Evolutionary conservation across 2,113 vertebrate genomes (phyloP).

Genomic region (Ploceus nigricollis): DNA sequence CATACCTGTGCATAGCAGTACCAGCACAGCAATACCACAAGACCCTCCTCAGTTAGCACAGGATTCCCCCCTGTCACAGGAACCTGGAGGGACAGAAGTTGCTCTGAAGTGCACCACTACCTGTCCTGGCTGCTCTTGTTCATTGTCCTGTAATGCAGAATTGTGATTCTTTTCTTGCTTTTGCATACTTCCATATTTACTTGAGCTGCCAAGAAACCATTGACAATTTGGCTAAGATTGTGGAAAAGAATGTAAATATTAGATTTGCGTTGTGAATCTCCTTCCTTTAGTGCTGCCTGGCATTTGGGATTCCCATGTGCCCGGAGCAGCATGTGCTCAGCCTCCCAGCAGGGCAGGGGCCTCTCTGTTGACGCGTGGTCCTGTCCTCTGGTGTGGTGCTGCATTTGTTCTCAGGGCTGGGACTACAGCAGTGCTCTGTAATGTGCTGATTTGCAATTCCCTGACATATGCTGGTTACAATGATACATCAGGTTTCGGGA

Average conservation of each 20-base stretch:
- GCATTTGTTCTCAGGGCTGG: neutral
- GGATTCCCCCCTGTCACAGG: rapidly evolving
- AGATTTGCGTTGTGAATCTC: neutral
- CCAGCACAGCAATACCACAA: rapidly evolving
- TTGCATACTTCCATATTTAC: neutral
- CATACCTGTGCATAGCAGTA: neutral
- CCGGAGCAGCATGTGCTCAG: neutral
- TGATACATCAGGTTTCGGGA: neutral
- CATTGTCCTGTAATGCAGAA: neutral
- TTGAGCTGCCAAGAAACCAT: neutral
- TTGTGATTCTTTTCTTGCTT: neutral
- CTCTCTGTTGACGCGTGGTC: neutral
- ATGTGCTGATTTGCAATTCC: constrained; percentile 49
- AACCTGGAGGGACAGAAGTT: neutral
- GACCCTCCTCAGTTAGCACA: neutral
- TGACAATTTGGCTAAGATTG: neutral
- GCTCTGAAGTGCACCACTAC: neutral
- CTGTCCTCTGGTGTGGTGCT: neutral
- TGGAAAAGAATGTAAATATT: neutral
- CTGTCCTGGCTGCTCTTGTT: neutral
- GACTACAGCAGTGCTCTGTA: neutral
- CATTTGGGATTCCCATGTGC: neutral
- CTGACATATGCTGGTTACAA: constrained; percentile 16
- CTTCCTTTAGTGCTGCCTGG: neutral
- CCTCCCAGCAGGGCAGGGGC: neutral